Percentiles rank a stretch among this genome's conserved stretches.
phyloP scores from a whole-genome alignment of 2,113 vertebrate genomes.

The Sceloporus undulatus region DNA sequence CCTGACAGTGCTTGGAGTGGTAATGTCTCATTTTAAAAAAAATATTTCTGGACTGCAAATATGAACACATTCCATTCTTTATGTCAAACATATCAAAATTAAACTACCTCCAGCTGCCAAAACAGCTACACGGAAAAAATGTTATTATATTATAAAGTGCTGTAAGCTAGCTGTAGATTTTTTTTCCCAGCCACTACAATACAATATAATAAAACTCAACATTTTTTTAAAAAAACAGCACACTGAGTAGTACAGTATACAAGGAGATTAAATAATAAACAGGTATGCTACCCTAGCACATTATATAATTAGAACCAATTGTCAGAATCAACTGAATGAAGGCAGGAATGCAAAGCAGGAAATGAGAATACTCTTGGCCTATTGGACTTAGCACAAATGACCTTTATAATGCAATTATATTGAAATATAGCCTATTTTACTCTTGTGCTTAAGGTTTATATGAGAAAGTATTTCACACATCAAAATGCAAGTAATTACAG shows the following conservation, averaged over 20 bases:
- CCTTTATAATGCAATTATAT: background rate
- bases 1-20: constrained; percentile 3
- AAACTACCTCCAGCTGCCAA: constrained; percentile 66
- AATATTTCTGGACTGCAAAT: constrained; percentile 50
- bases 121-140: constrained; percentile 59
- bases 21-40: background rate
- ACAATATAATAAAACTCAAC: constrained; percentile 29
- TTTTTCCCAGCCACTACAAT: background rate
- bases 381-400: constrained; percentile 13
- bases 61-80: constrained; percentile 57
- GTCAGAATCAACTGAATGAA: constrained; percentile 34
- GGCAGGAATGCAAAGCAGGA: background rate
- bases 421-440: constrained; percentile 15
- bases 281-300: background rate
- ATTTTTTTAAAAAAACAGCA: background rate
- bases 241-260: constrained; percentile 1
- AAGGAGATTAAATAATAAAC: constrained; percentile 26
- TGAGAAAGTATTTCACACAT: constrained; percentile 35
- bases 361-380: background rate
- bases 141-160: constrained; percentile 28
- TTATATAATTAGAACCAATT: constrained; percentile 42
- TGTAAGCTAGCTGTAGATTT: background rate
- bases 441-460: constrained; percentile 16
- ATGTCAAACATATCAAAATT: constrained; percentile 67
- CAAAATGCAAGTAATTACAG: constrained; percentile 15